A percentile compares a stretch with the other conserved stretches of the same genome.
These are phyloP conservation scores for Diploptera punctata DNA, from an alignment of 2,888 invertebrate species.

Conservation along the genomic window DNA sequence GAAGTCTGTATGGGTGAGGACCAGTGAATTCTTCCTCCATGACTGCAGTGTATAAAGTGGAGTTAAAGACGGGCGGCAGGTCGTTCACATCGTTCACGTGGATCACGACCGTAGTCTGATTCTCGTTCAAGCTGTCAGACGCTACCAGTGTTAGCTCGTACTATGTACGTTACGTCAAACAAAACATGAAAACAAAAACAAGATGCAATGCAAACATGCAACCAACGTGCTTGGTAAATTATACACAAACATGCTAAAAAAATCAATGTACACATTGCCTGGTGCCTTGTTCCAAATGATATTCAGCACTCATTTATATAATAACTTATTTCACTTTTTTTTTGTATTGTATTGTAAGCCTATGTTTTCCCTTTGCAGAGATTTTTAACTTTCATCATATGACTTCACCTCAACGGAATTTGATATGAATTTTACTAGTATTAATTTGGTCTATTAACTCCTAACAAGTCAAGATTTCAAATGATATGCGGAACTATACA, in stretches of 20 bases:
- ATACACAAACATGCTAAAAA: neutral
- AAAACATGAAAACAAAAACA: slow-evolving; percentile 47
- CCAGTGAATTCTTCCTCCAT: slow-evolving; percentile 78
- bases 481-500: no score
- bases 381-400: no score
- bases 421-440: no score
- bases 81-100: slow-evolving; percentile 89
- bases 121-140: slow-evolving; percentile 90
- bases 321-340: no score
- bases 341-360: no score
- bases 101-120: slow-evolving; percentile 82
- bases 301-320: no score
- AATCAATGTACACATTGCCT: neutral
- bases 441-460: no score
- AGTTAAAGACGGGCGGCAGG: slow-evolving; percentile 81
- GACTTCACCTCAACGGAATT: no score
- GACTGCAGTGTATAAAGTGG: slow-evolving; percentile 72
- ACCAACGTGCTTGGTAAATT: neutral
- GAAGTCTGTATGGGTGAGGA: slow-evolving; percentile 71
- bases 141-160: slow-evolving; percentile 89
- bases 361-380: no score
- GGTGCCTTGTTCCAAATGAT: no score
- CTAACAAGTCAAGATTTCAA: no score
- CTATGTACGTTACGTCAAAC: slow-evolving; percentile 58
- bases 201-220: slow-evolving; percentile 37